These are phyloP conservation scores for Diuraphis noxia DNA, from an alignment of 1,140 invertebrate species.

Conservation along the genomic window DNA sequence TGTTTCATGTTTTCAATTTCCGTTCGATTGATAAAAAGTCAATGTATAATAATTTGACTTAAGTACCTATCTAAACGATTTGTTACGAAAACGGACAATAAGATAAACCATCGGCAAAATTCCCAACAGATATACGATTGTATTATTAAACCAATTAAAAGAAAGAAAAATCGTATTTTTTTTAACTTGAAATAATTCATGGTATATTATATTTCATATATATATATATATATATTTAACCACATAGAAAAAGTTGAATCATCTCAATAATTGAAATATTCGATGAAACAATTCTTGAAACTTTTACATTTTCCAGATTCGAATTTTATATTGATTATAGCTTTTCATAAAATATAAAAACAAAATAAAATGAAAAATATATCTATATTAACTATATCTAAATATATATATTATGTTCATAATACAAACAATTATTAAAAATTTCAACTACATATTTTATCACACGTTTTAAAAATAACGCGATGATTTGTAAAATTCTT, in stretches of 20 bases:
- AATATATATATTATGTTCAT: no score
- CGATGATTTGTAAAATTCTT: background rate
- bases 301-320: background rate
- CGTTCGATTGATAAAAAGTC: conserved; percentile 36
- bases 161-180: background rate
- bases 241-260: background rate
- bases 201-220: background rate
- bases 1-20: conserved; percentile 29
- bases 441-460: no score
- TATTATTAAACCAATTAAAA: background rate
- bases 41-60: conserved; percentile 13
- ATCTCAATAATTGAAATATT: background rate
- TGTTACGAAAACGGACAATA: conserved; percentile 1
- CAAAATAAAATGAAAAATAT: no score
- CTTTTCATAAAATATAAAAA: background rate
- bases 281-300: background rate
- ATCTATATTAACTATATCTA: no score
- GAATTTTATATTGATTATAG: background rate
- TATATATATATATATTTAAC: background rate
- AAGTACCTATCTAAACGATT: background rate
- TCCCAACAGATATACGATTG: background rate
- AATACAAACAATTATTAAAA: no score
- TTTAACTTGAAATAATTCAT: background rate
- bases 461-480: background rate
- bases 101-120: background rate